Conservation (phyloP, 2,797 vertebrate genomes). For the Sardinella longiceps region DNA sequence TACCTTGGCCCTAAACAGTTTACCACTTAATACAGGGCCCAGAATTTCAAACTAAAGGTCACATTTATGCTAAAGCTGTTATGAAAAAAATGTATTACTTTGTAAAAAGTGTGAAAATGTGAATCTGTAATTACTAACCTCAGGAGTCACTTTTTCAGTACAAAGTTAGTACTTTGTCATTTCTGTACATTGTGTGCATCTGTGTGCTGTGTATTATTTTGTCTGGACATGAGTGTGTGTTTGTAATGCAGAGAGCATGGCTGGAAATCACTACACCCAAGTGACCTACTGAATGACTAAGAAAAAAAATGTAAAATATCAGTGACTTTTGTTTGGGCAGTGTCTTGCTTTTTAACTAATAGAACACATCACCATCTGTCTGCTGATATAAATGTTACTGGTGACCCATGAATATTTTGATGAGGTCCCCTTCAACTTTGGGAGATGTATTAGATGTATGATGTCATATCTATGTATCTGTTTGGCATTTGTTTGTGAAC, state of each 20-base stretch:
- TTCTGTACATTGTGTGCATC: constrained; percentile 12
- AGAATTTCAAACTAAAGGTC: not conserved
- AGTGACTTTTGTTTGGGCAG: not conserved
- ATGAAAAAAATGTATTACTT: constrained; percentile 11
- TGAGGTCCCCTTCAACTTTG: not conserved
- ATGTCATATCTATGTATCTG: not conserved
- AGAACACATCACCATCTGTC: not conserved
- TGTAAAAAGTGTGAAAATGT: constrained; percentile 26
- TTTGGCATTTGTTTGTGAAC: constrained; percentile 4
- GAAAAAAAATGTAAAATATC: not conserved
- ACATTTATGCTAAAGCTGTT: constrained; percentile 23
- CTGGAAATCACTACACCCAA: not conserved
- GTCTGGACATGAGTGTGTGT: not conserved
- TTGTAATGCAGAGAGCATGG: not conserved
- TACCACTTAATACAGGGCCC: not conserved
- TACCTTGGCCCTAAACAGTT: not conserved
- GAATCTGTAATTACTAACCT: constrained; percentile 9
- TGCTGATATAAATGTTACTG: not conserved
- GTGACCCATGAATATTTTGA: constrained; percentile 13
- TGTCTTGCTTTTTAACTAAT: constrained; percentile 12
- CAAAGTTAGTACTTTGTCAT: constrained; percentile 28
- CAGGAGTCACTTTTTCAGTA: not conserved
- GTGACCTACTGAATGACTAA: constrained; percentile 8
- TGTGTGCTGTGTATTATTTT: not conserved
- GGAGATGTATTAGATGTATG: not conserved